Evolutionary conservation across 2,888 invertebrate genomes (phyloP).

Genomic region (Cheilosia grossa): DNA sequence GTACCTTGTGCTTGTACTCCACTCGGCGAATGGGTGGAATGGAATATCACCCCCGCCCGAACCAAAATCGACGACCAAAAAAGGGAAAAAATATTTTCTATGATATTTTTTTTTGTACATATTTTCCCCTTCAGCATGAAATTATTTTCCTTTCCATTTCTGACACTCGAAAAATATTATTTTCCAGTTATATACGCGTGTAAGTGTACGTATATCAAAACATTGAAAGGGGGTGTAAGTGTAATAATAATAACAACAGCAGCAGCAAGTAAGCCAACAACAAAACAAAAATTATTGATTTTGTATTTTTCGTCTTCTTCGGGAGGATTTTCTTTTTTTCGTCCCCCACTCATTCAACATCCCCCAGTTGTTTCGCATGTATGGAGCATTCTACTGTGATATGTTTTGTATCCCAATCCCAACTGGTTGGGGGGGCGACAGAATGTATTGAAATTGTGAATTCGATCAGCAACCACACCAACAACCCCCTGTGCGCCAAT

Average conservation of each 20-base stretch:
- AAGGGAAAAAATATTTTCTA: constrained; percentile 54
- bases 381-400: constrained; percentile 65
- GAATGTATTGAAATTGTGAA: constrained; percentile 74
- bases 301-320: constrained; percentile 71
- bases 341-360: constrained; percentile 30
- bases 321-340: constrained; percentile 53
- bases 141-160: constrained; percentile 83
- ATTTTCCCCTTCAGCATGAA: constrained; percentile 79
- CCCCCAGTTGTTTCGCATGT: constrained; percentile 57
- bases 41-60: constrained; percentile 54
- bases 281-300: constrained; percentile 71
- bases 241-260: constrained; percentile 79
- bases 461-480: constrained; percentile 61
- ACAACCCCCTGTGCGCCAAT: constrained; percentile 49
- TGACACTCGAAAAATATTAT: constrained; percentile 83
- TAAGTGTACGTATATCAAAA: constrained; percentile 80
- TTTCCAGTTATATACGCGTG: constrained; percentile 81
- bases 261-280: constrained; percentile 67
- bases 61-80: constrained; percentile 33
- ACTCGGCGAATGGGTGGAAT: constrained; percentile 53
- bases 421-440: constrained; percentile 12
- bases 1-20: constrained; percentile 50
- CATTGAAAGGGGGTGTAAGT: constrained; percentile 79
- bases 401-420: constrained; percentile 46
- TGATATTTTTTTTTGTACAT: constrained; percentile 50